Evolutionary conservation across 2,113 vertebrate genomes (phyloP).

Genomic region (Gallinago media): DNA sequence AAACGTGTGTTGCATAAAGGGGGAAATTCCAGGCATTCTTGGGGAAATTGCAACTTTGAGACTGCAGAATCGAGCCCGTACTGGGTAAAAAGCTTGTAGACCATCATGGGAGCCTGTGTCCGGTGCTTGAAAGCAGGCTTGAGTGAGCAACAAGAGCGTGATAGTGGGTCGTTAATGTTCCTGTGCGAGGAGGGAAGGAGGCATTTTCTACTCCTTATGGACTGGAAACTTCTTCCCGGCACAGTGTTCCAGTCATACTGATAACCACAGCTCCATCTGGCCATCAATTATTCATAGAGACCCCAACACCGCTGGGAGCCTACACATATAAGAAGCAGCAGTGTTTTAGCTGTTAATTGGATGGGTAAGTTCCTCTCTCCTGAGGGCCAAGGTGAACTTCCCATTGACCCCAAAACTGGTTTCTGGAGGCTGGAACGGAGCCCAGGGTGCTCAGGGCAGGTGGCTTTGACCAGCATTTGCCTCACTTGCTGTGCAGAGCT

Average conservation of each 20-base stretch:
- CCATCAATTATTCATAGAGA: background rate
- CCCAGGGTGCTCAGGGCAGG: background rate
- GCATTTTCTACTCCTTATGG: background rate
- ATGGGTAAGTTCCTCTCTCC: constrained; percentile 20
- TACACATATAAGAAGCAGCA: background rate
- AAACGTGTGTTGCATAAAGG: constrained; percentile 21
- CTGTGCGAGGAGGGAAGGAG: background rate
- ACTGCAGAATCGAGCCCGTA: background rate
- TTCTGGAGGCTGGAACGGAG: constrained; percentile 11
- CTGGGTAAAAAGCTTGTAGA: background rate
- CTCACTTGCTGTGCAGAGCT: background rate
- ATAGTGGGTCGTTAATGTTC: accelerated
- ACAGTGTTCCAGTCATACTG: background rate
- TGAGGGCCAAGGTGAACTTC: constrained; percentile 24
- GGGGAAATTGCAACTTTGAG: constrained; percentile 26
- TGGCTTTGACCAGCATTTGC: background rate
- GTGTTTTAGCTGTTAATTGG: constrained; percentile 36
- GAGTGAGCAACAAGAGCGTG: accelerated
- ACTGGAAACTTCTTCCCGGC: background rate
- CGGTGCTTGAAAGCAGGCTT: background rate
- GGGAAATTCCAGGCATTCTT: constrained; percentile 49
- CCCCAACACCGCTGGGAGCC: background rate
- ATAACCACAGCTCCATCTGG: constrained; percentile 13
- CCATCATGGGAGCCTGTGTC: background rate
- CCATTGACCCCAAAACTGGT: background rate